Evolutionary conservation across 2,797 vertebrate genomes (phyloP).

Genomic region (Cryptoblepharus egeriae): DNA sequence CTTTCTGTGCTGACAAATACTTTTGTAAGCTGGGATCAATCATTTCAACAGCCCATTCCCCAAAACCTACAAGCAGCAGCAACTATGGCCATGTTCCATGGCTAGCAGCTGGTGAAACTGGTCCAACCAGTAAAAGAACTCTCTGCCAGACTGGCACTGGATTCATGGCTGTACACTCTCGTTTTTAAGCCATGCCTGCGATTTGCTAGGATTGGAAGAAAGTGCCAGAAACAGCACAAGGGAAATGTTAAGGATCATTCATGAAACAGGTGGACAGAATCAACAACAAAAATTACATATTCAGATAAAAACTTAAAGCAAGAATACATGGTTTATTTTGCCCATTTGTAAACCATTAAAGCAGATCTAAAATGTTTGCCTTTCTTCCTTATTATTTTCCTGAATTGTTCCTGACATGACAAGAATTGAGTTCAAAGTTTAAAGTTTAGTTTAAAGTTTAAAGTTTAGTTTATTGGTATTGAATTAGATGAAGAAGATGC

Average conservation of each 20-base stretch:
- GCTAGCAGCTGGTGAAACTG: background rate
- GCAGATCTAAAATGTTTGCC: background rate
- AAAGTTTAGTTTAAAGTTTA: constrained; percentile 45
- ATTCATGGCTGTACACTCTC: background rate
- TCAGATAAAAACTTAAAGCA: background rate
- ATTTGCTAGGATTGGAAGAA: background rate
- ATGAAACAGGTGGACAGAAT: background rate
- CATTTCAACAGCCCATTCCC: background rate
- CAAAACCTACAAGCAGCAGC: background rate
- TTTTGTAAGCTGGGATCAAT: background rate
- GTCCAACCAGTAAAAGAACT: background rate
- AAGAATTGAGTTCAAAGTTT: constrained; percentile 43
- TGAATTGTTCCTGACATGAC: constrained; percentile 41
- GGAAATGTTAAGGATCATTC: background rate
- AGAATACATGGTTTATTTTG: constrained; percentile 18
- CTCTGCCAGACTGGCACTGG: background rate
- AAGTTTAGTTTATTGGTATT: constrained; percentile 47
- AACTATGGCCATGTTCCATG: background rate
- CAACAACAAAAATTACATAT: constrained; percentile 26
- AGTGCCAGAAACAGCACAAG: background rate
- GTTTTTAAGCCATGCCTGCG: background rate
- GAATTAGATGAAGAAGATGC: constrained; percentile 48
- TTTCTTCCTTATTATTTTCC: constrained; percentile 39
- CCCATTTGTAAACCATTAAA: constrained; percentile 29
- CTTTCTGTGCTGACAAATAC: background rate